phyloP scores from a whole-genome alignment of 2,797 vertebrate species.

The Decapterus maruadsi region DNA sequence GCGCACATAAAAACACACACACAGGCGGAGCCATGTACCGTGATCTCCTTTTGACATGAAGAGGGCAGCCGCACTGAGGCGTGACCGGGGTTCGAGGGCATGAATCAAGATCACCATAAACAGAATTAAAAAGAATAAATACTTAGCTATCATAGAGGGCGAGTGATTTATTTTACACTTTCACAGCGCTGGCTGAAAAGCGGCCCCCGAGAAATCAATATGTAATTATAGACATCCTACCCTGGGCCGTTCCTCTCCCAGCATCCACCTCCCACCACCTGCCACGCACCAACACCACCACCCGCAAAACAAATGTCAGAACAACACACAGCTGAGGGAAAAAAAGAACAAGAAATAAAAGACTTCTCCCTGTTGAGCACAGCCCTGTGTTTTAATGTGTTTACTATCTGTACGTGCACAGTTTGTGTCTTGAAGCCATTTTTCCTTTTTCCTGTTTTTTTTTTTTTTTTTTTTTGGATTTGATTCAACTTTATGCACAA shows the following conservation, averaged over 20 bases:
- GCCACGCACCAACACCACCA: constrained; percentile 55
- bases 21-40: constrained; percentile 26
- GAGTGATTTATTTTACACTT: constrained; percentile 84
- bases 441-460: not conserved
- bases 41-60: constrained; percentile 52
- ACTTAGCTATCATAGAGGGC: constrained; percentile 82
- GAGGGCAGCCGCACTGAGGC: constrained; percentile 57
- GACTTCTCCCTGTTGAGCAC: constrained; percentile 47
- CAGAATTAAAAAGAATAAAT: constrained; percentile 87
- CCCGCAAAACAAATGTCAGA: constrained; percentile 83
- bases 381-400: constrained; percentile 34
- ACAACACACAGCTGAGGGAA: constrained; percentile 54
- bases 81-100: constrained; percentile 63
- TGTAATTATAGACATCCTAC: constrained; percentile 89
- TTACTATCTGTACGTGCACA: constrained; percentile 32
- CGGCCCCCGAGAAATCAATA: constrained; percentile 85
- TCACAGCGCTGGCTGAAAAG: constrained; percentile 75
- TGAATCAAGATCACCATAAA: constrained; percentile 85
- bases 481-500: constrained; percentile 4
- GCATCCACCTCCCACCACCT: constrained; percentile 68
- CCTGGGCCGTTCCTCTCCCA: constrained; percentile 76
- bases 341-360: constrained; percentile 62
- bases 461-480: not conserved
- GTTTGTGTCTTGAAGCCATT: constrained; percentile 1
- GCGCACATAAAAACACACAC: constrained; percentile 2